Base-by-base conservation (phyloP, 2,113 vertebrate species). In the Actenoides hombroni region DNA sequence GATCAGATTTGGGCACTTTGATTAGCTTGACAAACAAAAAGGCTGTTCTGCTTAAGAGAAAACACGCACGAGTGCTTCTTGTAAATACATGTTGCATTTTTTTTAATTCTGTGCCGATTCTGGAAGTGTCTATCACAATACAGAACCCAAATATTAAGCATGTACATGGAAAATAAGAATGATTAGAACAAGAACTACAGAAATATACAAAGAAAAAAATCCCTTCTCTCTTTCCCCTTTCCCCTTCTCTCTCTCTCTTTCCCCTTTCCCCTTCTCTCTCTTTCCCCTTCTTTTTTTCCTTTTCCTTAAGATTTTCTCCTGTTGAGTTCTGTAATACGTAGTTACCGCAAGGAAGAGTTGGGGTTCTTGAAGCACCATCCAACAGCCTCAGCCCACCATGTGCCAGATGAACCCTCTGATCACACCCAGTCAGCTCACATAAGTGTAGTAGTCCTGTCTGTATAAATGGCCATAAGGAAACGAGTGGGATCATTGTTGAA, bases 371-470 rank as follows among this genome's bases (percentile, higher is more conserved):
- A 70, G 49, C 17, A 37, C 11, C 18, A 64, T 51, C 42, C 37
- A 37, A 25, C 42, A 40, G 29, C 53, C 10, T 59, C n/a, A 75
- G 35, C 33, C 24, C 12, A 42, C 35, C 25, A 2, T 8, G 5
- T 80, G 21, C 12, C 14, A 24, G 16, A 3, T 29, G 29, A 51
- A 6, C 23, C n/a, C 13, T 46, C 31, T n/a, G 54, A 12, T 31
- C 57, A 24, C 79, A n/a, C 13, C n/a, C 11, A 5, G 9, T 60
- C 24, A 35, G 8, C 42, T 76, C 24, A 4, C 0, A 0, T 1
- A 6, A 21, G 15, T 65, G 39, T 33, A 26, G 20, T 4, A 39
- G 40, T 35, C 56, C n/a, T 84, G 3, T 8, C 46, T 51, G 0
- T 48, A 39, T 40, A 39, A 77, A 61, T 63, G 12, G 13, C 56